phyloP scores from a whole-genome alignment of 2,113 vertebrate genomes.

The Ramphastos sulfuratus region DNA sequence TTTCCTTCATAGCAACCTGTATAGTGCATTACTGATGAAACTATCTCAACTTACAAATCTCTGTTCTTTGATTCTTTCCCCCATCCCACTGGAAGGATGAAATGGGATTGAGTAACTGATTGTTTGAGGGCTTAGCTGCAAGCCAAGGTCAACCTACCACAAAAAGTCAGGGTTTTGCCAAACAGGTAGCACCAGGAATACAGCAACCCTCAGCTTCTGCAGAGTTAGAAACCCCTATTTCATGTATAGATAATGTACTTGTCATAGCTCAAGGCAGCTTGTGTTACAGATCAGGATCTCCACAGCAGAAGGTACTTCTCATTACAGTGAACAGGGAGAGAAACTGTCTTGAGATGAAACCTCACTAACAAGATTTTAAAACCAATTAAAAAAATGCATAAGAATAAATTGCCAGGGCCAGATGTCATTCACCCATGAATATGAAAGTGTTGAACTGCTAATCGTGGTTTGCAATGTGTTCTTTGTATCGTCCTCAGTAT shows the following conservation, averaged over 20 bases:
- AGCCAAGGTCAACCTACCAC: neutral
- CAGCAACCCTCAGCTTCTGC: neutral
- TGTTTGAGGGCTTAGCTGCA: neutral
- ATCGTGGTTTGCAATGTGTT: neutral
- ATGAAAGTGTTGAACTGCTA: constrained; percentile 28
- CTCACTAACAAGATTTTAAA: constrained; percentile 43
- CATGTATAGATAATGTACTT: constrained; percentile 23
- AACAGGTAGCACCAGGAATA: neutral
- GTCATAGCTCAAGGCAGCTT: constrained; percentile 24
- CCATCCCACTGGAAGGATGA: too few species aligned
- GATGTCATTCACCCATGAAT: constrained; percentile 41
- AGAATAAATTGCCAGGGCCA: constrained; percentile 32
- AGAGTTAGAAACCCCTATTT: neutral
- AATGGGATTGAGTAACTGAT: neutral
- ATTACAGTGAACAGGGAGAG: neutral
- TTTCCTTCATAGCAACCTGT: neutral
- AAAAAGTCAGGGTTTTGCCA: neutral
- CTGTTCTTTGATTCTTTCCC: neutral
- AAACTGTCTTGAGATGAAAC: constrained; percentile 23
- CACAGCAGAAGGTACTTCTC: constrained; percentile 1
- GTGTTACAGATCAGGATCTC: constrained; percentile 45
- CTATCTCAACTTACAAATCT: accelerated
- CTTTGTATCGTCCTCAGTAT: neutral
- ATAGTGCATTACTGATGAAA: neutral
- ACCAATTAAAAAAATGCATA: constrained; percentile 26